These are phyloP conservation scores for Mellivora capensis DNA, from an alignment of 2,113 vertebrate species.

Conservation along the genomic window DNA sequence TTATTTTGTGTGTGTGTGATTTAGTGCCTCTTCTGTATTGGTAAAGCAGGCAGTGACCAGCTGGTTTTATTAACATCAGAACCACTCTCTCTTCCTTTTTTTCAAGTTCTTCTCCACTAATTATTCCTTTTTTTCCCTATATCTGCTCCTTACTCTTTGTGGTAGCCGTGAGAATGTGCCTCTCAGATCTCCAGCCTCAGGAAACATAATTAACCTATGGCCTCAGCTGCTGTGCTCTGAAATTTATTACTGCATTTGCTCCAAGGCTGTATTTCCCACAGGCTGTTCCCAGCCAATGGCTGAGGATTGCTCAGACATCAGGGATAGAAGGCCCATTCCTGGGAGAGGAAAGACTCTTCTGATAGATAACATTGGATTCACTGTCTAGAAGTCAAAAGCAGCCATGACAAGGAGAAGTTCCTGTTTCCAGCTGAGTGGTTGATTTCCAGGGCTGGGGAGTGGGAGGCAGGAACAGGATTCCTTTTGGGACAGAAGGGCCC, in stretches of 20 bases:
- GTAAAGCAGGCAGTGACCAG: background rate
- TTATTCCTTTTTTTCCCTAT: background rate
- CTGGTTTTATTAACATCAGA: background rate
- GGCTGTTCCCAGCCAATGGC: background rate
- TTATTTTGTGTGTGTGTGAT: background rate
- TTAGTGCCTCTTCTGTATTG: background rate
- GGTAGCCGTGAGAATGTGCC: background rate
- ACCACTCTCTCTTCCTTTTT: background rate
- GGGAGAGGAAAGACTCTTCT: background rate
- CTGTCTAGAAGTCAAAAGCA: background rate
- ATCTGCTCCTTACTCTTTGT: background rate
- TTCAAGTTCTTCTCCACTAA: background rate
- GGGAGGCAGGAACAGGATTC: background rate
- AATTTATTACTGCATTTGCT: background rate
- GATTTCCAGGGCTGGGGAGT: background rate
- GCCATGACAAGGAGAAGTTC: background rate
- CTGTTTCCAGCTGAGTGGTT: background rate
- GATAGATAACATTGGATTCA: background rate
- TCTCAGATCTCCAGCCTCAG: background rate
- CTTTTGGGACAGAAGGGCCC: background rate
- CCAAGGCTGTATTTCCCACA: background rate
- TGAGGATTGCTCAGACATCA: background rate
- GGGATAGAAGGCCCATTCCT: background rate
- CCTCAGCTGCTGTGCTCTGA: background rate
- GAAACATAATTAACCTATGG: conserved; percentile 21